These are phyloP conservation scores for Corydoras maculifer DNA, from an alignment of 2,113 vertebrate species.

Conservation along the genomic window DNA sequence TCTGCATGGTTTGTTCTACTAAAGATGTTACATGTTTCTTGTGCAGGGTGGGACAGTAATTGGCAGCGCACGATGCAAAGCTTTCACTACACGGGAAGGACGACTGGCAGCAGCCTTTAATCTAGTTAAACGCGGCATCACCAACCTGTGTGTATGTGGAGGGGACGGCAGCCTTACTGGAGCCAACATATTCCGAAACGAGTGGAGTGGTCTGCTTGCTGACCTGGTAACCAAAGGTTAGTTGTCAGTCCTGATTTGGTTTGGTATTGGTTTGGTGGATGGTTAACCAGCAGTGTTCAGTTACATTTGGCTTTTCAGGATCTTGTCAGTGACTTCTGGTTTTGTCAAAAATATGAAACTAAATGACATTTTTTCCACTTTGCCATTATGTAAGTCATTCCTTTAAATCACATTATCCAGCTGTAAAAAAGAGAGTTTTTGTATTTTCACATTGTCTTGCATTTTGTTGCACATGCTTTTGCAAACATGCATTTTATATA, in stretches of 20 bases:
- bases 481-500: no score
- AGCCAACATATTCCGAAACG: constrained; percentile 82
- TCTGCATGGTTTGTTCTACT: no score
- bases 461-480: no score
- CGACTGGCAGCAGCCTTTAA: constrained; percentile 77
- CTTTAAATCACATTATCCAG: no score
- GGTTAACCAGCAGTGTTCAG: constrained; percentile 47
- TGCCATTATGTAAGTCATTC: no score
- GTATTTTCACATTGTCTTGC: no score
- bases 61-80: constrained; percentile 86
- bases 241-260: background rate
- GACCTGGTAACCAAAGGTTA: constrained; percentile 77
- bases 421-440: no score
- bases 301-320: no score
- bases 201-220: constrained; percentile 81
- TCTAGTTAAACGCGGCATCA: constrained; percentile 83
- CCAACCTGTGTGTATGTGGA: constrained; percentile 90
- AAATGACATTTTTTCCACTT: no score
- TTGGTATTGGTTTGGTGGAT: constrained; percentile 36
- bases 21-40: background rate
- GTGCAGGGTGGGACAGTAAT: constrained; percentile 85
- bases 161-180: constrained; percentile 93
- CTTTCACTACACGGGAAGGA: constrained; percentile 78
- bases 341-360: no score
- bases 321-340: no score